phyloP scores from a whole-genome alignment of 2,888 invertebrate species.

The Magallana nippona region DNA sequence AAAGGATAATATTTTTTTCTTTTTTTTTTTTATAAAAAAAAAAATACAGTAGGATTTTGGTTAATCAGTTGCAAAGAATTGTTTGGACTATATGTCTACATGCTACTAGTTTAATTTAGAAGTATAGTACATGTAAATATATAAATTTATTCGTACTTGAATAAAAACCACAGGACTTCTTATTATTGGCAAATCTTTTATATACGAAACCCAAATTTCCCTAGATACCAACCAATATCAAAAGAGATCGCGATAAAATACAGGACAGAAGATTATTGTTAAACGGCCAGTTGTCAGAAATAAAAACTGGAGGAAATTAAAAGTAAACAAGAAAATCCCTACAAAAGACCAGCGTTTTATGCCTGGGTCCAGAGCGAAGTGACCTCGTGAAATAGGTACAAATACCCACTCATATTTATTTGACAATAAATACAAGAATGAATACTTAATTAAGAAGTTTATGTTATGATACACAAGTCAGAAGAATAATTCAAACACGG shows the following conservation, averaged over 20 bases:
- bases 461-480: background rate
- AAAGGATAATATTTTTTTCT: too few species aligned
- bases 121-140: too few species aligned
- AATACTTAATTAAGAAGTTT: background rate
- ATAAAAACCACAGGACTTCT: too few species aligned
- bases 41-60: too few species aligned
- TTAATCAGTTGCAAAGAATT: too few species aligned
- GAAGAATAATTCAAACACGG: background rate
- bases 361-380: background rate
- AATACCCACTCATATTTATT: background rate
- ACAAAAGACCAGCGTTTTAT: background rate
- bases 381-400: background rate
- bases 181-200: background rate
- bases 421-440: background rate
- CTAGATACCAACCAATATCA: background rate
- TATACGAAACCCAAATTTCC: background rate
- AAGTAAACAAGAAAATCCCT: background rate
- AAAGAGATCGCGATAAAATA: background rate
- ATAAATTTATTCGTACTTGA: too few species aligned
- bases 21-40: too few species aligned
- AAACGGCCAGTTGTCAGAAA: constrained; percentile 6
- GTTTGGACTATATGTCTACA: too few species aligned
- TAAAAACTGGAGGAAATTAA: constrained; percentile 17
- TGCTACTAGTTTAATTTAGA: too few species aligned
- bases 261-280: background rate